These are phyloP conservation scores for Rhipidura dahli DNA, from an alignment of 2,113 vertebrate genomes.

Conservation along the genomic window DNA sequence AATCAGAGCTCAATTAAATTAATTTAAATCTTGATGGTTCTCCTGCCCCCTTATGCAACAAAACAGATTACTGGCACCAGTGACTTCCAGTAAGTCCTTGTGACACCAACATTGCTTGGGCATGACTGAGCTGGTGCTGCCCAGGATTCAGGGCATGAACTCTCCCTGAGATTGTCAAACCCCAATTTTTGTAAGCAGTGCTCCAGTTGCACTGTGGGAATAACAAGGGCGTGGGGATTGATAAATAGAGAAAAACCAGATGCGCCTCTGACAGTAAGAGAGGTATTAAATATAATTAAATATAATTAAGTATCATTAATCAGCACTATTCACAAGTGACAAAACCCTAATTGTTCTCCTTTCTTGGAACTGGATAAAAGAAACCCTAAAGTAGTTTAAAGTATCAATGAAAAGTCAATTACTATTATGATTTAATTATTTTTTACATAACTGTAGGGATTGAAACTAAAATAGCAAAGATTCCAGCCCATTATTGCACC, in stretches of 20 bases:
- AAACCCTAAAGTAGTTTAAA: not conserved
- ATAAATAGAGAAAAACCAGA: not conserved
- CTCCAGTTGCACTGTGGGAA: not conserved
- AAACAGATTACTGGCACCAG: not conserved
- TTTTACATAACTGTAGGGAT: not conserved
- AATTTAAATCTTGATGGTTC: not conserved
- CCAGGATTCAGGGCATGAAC: not conserved
- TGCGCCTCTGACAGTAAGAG: not conserved
- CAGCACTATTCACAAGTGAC: not conserved
- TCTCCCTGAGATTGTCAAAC: not conserved
- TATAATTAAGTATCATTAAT: not conserved
- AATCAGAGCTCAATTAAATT: not conserved
- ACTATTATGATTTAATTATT: not conserved
- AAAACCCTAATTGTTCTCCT: not conserved
- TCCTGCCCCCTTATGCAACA: not conserved
- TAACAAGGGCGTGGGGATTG: not conserved
- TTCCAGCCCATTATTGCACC: not conserved
- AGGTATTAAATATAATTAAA: not conserved
- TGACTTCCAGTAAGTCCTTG: constrained; percentile 5
- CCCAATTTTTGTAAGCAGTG: not conserved
- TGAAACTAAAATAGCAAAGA: not conserved
- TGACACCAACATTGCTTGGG: not conserved
- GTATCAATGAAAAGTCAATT: not conserved
- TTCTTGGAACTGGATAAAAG: not conserved
- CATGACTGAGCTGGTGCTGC: not conserved